phyloP scores from a whole-genome alignment of 1,140 invertebrate genomes.

The Drosophila sucinea region DNA sequence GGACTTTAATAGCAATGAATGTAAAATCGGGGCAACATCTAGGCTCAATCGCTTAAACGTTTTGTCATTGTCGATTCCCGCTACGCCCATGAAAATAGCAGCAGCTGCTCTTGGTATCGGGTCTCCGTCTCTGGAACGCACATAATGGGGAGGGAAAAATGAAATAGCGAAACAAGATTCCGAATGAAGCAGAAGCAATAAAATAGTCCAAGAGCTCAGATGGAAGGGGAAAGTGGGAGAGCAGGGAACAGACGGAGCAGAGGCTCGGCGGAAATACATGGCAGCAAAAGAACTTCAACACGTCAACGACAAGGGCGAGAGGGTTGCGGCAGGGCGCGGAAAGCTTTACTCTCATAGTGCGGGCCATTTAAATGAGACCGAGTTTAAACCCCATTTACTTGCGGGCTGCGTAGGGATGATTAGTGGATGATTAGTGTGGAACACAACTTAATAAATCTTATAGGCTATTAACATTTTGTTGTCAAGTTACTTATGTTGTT shows the following conservation, averaged over 20 bases:
- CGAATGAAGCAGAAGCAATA: constrained; percentile 41
- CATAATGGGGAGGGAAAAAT: constrained; percentile 27
- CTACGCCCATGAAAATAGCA: constrained; percentile 4
- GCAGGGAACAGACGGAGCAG: constrained; percentile 18
- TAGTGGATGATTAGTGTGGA: not conserved
- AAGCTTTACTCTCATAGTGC: constrained; percentile 25
- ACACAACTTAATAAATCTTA: not conserved
- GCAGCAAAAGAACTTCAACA: constrained; percentile 43
- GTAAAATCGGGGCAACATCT: too few species aligned
- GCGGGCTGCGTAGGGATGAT: not conserved
- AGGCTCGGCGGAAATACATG: constrained; percentile 14
- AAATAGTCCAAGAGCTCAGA: constrained; percentile 49
- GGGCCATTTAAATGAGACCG: constrained; percentile 19
- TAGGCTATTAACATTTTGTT: not conserved
- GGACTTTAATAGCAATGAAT: too few species aligned
- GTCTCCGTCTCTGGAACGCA: constrained; percentile 3
- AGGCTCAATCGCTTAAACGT: too few species aligned
- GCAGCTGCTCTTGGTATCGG: constrained; percentile 41
- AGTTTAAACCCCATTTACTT: not conserved
- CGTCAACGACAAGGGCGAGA: constrained; percentile 40
- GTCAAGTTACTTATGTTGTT: not conserved
- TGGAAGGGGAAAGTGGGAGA: constrained; percentile 18
- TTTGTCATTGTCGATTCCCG: not conserved
- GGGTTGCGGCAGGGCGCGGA: constrained; percentile 60
- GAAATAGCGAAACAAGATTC: constrained; percentile 58